Conservation (phyloP, 2,888 invertebrate species). For the Pollenia angustigena region DNA sequence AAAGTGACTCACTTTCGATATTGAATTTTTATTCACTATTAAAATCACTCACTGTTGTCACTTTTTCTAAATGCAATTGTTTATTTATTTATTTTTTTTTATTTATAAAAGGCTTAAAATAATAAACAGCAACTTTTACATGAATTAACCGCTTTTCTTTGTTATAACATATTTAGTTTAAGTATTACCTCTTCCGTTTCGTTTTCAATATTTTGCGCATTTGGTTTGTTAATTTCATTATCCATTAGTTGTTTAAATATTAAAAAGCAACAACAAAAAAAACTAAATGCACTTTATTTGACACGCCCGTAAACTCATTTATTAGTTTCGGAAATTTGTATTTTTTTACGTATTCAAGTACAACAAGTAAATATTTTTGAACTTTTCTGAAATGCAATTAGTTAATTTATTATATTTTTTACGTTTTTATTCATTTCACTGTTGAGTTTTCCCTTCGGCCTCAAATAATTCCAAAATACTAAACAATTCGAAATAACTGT, state of each 20-base stretch:
- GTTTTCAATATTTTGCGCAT: slow-evolving; percentile 42
- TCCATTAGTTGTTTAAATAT: slow-evolving; percentile 52
- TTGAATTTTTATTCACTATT: too few species aligned
- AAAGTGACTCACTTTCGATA: too few species aligned
- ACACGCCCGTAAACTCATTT: slow-evolving; percentile 57
- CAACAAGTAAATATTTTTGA: slow-evolving; percentile 1
- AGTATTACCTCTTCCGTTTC: slow-evolving; percentile 39
- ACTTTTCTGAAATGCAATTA: not conserved
- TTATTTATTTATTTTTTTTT: not conserved
- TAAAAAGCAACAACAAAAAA: not conserved
- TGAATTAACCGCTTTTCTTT: slow-evolving; percentile 1
- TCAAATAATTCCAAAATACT: slow-evolving; percentile 65
- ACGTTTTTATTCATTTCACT: not conserved
- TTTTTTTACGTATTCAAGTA: too few species aligned
- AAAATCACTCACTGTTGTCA: too few species aligned
- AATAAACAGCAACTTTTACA: not conserved
- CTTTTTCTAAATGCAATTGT: too few species aligned
- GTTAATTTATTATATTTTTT: not conserved
- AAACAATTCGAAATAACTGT: slow-evolving; percentile 55
- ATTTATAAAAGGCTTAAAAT: not conserved
- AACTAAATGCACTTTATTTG: slow-evolving; percentile 26
- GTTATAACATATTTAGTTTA: not conserved
- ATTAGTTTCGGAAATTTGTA: slow-evolving; percentile 12
- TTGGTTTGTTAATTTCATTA: slow-evolving; percentile 49
- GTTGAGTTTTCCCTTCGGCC: slow-evolving; percentile 10